phyloP scores from a whole-genome alignment of 2,888 invertebrate genomes.

The Arrhopalites spinosus region DNA sequence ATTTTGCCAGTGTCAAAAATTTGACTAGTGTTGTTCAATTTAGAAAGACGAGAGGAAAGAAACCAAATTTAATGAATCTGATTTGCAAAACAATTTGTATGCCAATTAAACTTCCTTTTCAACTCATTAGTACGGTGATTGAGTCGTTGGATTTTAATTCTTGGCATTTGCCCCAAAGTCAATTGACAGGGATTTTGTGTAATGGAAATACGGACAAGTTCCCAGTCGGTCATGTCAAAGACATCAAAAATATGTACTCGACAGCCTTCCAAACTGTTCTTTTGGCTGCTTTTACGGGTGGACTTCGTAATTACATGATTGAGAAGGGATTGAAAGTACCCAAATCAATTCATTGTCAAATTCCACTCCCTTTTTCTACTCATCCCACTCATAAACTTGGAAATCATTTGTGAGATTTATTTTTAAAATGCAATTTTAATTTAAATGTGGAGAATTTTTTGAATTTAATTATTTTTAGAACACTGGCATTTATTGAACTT shows the following conservation, averaged over 20 bases:
- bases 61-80: neutral
- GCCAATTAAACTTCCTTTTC: neutral
- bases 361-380: constrained; percentile 4
- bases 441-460: neutral
- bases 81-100: neutral
- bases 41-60: neutral
- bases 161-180: neutral
- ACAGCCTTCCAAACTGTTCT: neutral
- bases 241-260: neutral
- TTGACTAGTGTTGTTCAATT: neutral
- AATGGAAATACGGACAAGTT: neutral
- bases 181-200: neutral
- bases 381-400: neutral
- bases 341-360: neutral
- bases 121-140: neutral
- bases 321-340: neutral
- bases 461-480: no score
- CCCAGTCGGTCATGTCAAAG: neutral
- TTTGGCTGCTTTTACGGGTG: neutral
- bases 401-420: neutral
- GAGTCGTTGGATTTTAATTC: neutral
- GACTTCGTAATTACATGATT: constrained; percentile 11
- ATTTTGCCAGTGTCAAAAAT: neutral
- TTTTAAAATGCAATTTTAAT: neutral
- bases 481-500: neutral